These are phyloP conservation scores for Gopherus flavomarginatus DNA, from an alignment of 2,113 vertebrate species.

Conservation along the genomic window DNA sequence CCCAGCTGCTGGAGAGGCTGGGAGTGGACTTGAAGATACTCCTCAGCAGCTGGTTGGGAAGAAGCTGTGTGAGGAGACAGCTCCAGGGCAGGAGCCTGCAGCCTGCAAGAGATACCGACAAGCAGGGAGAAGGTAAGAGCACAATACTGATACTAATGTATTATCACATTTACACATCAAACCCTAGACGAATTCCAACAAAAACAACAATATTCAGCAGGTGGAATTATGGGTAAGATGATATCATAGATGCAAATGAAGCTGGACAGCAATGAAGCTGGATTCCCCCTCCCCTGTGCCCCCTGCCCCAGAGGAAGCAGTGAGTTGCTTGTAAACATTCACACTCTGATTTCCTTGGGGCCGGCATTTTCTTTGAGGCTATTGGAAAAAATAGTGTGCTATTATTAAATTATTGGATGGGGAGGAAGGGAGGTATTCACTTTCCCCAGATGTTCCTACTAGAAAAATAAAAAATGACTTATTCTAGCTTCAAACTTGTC, in stretches of 20 bases:
- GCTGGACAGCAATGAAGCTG: background rate
- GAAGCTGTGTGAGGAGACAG: too few relatives aligned
- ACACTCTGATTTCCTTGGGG: background rate
- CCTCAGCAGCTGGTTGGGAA: too few relatives aligned
- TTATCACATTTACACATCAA: background rate
- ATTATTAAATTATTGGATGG: background rate
- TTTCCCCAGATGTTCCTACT: background rate
- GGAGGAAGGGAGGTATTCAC: background rate
- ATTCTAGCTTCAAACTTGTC: background rate
- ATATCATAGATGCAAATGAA: background rate
- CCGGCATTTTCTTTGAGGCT: background rate
- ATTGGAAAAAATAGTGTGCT: background rate
- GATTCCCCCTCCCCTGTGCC: background rate
- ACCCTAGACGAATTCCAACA: background rate
- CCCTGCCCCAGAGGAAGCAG: background rate
- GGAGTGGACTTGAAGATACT: too few relatives aligned
- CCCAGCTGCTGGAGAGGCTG: too few relatives aligned
- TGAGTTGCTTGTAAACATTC: background rate
- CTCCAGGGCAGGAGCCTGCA: too few relatives aligned
- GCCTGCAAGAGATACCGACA: too few relatives aligned
- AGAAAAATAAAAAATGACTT: background rate
- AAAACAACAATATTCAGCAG: background rate
- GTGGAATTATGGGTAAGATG: background rate
- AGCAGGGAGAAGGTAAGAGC: too few relatives aligned
- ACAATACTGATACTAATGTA: background rate